Evolutionary conservation across 2,797 vertebrate species (phyloP).

Genomic region (Urocyon cinereoargenteus): DNA sequence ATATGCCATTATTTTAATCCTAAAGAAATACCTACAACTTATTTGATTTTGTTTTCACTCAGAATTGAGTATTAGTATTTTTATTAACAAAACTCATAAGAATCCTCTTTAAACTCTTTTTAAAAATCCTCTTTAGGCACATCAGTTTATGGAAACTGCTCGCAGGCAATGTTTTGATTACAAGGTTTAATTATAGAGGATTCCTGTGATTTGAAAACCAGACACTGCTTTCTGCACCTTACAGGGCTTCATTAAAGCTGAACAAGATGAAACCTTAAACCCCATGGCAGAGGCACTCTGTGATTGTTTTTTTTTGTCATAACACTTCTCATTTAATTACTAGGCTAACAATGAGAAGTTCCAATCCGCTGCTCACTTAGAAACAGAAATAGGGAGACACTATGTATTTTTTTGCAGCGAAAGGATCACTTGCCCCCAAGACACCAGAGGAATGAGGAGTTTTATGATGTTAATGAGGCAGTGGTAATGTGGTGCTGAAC

Average conservation of each 20-base stretch:
- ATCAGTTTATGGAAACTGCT: slow-evolving; percentile 22
- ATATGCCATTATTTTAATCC: slow-evolving; percentile 23
- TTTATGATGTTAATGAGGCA: not conserved
- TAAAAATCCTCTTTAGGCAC: slow-evolving; percentile 42
- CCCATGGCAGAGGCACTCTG: not conserved
- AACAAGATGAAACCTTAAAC: slow-evolving; percentile 67
- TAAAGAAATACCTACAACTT: slow-evolving; percentile 20
- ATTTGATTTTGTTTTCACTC: slow-evolving; percentile 51
- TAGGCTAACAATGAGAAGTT: slow-evolving; percentile 20
- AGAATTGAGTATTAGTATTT: not conserved
- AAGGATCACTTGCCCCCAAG: not conserved
- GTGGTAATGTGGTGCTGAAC: not conserved
- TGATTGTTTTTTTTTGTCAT: slow-evolving; percentile 67
- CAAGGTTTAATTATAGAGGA: slow-evolving; percentile 56
- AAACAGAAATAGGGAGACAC: slow-evolving; percentile 1
- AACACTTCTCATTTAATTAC: slow-evolving; percentile 62
- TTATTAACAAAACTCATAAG: slow-evolving; percentile 46
- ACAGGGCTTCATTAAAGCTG: slow-evolving; percentile 33
- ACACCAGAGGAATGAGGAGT: not conserved
- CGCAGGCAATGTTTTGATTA: slow-evolving; percentile 61
- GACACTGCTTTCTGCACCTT: slow-evolving; percentile 46
- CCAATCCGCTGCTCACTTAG: slow-evolving; percentile 38
- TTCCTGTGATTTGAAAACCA: slow-evolving; percentile 74
- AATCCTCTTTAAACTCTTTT: not conserved
- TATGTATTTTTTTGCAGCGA: not conserved